Percentiles rank a stretch among this genome's conserved stretches.
These are phyloP conservation scores for Bombyx mandarina DNA, from an alignment of 1,140 invertebrate genomes.

Conservation along the genomic window DNA sequence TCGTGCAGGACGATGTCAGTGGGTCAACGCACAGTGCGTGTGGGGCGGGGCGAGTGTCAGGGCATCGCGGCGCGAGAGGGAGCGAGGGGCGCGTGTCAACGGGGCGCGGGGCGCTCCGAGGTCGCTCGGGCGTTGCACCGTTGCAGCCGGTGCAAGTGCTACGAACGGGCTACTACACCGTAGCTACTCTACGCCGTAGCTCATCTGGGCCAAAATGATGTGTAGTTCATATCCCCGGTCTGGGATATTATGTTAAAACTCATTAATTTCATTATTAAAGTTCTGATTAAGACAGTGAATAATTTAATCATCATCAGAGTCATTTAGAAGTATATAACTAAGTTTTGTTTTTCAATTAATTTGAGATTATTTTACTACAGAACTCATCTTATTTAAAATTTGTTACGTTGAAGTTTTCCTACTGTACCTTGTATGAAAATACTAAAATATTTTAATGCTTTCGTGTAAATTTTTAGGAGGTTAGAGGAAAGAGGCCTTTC, in stretches of 20 bases:
- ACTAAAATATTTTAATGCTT: neutral
- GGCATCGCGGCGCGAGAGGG: conserved; percentile 16
- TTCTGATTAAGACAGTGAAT: too few species aligned
- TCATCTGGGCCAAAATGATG: neutral
- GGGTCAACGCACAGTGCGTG: conserved; percentile 66
- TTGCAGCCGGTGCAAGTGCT: conserved; percentile 46
- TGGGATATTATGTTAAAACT: too few species aligned
- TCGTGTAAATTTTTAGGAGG: conserved; percentile 76
- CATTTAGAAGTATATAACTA: too few species aligned
- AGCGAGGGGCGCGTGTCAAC: conserved; percentile 17
- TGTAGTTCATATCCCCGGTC: too few species aligned
- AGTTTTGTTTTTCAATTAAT: too few species aligned
- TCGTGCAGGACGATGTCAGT: conserved; percentile 60
- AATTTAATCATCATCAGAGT: too few species aligned
- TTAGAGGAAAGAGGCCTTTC: conserved; percentile 95
- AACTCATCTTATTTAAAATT: too few species aligned
- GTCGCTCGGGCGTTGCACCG: conserved; percentile 54
- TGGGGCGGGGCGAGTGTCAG: conserved; percentile 35
- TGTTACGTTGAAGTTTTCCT: too few species aligned
- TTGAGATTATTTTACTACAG: too few species aligned
- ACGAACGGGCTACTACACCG: conserved; percentile 40
- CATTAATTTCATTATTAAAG: too few species aligned
- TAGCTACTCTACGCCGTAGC: conserved; percentile 33
- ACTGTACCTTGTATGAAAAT: too few species aligned
- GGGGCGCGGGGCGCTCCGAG: conserved; percentile 21